These are phyloP conservation scores for Hoplostethus mediterraneus DNA, from an alignment of 2,797 vertebrate genomes.

Conservation along the genomic window DNA sequence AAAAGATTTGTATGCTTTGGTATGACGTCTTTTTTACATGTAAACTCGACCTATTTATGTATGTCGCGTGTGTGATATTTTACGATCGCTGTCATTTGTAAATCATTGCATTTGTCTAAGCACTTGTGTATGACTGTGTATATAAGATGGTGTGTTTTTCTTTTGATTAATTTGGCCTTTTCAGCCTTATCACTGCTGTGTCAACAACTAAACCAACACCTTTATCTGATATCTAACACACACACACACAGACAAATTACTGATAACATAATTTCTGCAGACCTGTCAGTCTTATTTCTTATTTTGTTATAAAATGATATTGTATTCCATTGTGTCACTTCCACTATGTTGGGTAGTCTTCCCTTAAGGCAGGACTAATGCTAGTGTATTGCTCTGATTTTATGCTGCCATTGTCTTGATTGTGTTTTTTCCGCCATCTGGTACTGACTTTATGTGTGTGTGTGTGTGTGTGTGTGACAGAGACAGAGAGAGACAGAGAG, in stretches of 20 bases:
- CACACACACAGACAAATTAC: not conserved
- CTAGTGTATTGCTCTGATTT: slow-evolving; percentile 23
- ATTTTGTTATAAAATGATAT: slow-evolving; percentile 16
- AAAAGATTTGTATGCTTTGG: slow-evolving; percentile 33
- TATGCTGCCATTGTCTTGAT: not conserved
- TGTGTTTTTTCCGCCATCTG: slow-evolving; percentile 46
- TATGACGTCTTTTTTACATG: slow-evolving; percentile 24
- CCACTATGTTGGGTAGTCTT: not conserved
- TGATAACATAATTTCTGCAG: not conserved
- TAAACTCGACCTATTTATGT: slow-evolving; percentile 41
- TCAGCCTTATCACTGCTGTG: slow-evolving; percentile 47
- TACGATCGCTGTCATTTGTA: slow-evolving; percentile 32
- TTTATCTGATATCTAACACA: slow-evolving; percentile 16
- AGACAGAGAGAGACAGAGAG: slow-evolving; percentile 14
- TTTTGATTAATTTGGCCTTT: slow-evolving; percentile 28
- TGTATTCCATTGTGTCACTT: slow-evolving; percentile 10
- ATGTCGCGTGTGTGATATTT: slow-evolving; percentile 9
- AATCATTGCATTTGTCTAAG: slow-evolving; percentile 46
- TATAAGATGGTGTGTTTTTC: slow-evolving; percentile 28
- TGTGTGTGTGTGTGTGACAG: slow-evolving; percentile 17
- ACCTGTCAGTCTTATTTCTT: not conserved
- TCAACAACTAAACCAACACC: slow-evolving; percentile 38
- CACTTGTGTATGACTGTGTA: slow-evolving; percentile 14
- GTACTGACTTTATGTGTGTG: slow-evolving; percentile 39
- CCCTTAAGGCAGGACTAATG: slow-evolving; percentile 17